Evolutionary conservation across 2,888 invertebrate species (phyloP).

Genomic region (Stenchaetothrips biformis): DNA sequence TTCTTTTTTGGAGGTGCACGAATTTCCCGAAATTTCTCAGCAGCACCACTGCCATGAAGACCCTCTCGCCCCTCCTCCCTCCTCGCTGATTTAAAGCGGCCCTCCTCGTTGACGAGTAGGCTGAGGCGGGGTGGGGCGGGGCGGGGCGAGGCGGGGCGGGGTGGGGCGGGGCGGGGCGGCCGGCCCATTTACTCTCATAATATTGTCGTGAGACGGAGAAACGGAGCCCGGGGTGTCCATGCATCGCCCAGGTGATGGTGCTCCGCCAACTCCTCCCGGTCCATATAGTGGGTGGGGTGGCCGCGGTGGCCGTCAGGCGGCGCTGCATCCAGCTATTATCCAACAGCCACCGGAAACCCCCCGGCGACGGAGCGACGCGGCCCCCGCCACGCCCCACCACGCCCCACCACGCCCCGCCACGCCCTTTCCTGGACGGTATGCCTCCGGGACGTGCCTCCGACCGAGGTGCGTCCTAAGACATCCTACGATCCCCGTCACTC

Average conservation of each 20-base stretch:
- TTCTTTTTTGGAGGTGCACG: too few species aligned
- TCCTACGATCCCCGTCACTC: too few species aligned
- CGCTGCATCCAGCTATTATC: slow-evolving; percentile 4
- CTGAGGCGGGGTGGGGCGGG: not conserved
- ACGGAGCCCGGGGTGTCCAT: not conserved
- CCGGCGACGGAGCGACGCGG: not conserved
- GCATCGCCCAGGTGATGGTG: not conserved
- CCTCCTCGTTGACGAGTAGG: too few species aligned
- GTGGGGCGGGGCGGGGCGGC: not conserved
- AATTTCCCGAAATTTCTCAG: too few species aligned
- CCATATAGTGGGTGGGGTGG: not conserved
- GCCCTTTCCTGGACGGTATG: not conserved
- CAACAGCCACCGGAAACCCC: slow-evolving; percentile 24
- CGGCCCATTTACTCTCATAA: not conserved
- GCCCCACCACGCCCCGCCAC: not conserved
- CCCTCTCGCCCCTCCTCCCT: too few species aligned
- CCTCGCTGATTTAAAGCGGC: too few species aligned
- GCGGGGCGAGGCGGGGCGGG: not conserved
- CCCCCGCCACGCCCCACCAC: not conserved
- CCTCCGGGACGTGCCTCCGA: too few species aligned
- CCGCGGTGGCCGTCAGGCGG: not conserved
- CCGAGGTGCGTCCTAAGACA: too few species aligned
- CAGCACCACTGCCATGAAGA: too few species aligned
- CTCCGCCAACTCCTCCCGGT: not conserved
- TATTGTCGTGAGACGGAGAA: too few species aligned